Base-by-base conservation (phyloP, 2,113 vertebrate genomes). In the Fulica atra region DNA sequence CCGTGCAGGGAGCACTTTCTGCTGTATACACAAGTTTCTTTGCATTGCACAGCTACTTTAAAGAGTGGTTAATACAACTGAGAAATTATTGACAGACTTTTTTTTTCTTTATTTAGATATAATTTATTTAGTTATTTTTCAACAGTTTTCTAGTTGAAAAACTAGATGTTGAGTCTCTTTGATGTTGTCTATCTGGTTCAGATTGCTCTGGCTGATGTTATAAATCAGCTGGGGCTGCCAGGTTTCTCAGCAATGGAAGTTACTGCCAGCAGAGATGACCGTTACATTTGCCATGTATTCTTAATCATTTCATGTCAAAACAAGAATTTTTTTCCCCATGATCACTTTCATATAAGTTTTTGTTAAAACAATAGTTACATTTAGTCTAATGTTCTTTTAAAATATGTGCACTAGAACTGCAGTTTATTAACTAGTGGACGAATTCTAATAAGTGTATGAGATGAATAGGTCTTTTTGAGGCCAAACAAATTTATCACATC, bases 401-500 rank as follows among this genome's bases (percentile, higher is more conserved):
- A 94, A 66, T 74, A 70, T 33, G 36, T 77, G 42, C 7, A 46
- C 26, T 96, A 54, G 54, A 82, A 91, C 60, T 73, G 13, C 48
- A 42, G 21, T 20, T 92, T 44, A 89, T 71, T 63, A 95, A 48
- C 38, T 35, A 54, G 46, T 40, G 54, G 83, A 68, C 80, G 70
- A 70, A 86, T 92, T 92, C 48, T 91, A 80, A 59, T 86, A 88
- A 94, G 25, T 51, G 17, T 29, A 21, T 50, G 73, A 61, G 35
- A 88, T 38, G 29, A 64, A 88, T 51, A 89, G 60, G 53, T 33
- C 46, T 86, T 79, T 78, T 61, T 51, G 56, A 90, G 81, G 61
- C 31, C 68, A 87, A 95, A 89, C 1, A 13, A n/a, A 92, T 93
- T 90, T 89, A 56, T 91, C 77, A 96, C 42, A 78, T 89, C 50